Base-by-base conservation (phyloP, 2,797 vertebrate genomes). In the Columba guinea region DNA sequence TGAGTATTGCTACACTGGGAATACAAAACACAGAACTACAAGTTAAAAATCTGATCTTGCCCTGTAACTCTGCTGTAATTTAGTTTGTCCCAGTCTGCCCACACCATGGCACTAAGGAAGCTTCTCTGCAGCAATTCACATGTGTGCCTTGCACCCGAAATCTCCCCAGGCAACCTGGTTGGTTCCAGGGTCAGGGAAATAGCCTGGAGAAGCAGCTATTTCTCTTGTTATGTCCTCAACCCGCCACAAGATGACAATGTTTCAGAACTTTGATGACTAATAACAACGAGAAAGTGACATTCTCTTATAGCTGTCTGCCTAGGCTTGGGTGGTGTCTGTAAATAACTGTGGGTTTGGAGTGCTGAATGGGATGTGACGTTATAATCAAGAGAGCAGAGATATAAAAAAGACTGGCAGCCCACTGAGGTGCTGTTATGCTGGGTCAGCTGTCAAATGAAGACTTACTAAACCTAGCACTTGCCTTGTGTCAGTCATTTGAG, bases 181-280 rank as follows among this genome's bases (percentile, higher is more conserved):
- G 12, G 17, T 83, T 76, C 60, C n/a, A 74, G 48, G 56, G 24
- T 13, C 48, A 23, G 53, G 37, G 28, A 70, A 89, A 39, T 15
- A 48, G 9, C 20, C 39, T 22, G 46, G 37, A 75, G 82, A 68
- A 75, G 9, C 0, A 0, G 23, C 34, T 60, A 4, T 53, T 92
- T 91, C 20, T 48, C 81, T 71, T 95, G 93, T 87, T 82, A 65
- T 96, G 49, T 78, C 73, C 35, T 75, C 70, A 77, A 52, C 51
- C 62, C 87, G 69, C 93, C 95, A 92, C 87, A 93, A 97, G 95
- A 87, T 92, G 94, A 86, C 94, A 94, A 96, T 94, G 51, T 97
- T 96, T 95, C 67, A 93, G 95, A 95, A 65, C 62, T 81, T 85
- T 91, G 83, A 82, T 63, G 30, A n/a, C 35, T 68, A 71, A 53